Conservation (phyloP, 2,888 invertebrate species). For the Microplitis deprimator region DNA sequence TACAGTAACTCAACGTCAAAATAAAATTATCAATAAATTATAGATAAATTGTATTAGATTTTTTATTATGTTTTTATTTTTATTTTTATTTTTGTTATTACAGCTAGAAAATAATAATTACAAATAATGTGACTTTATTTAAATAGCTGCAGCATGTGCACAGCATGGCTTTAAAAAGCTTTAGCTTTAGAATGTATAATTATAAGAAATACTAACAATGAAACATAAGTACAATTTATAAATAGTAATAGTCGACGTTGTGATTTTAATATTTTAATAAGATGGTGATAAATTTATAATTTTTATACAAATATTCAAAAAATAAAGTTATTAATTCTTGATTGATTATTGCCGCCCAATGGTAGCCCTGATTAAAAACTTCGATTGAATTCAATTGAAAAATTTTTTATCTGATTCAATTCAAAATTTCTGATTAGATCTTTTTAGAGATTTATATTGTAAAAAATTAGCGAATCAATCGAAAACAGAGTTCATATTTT, state of each 20-base stretch:
- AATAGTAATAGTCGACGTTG: not conserved
- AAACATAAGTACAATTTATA: not conserved
- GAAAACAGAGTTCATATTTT: too few relatives aligned
- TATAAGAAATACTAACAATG: not conserved
- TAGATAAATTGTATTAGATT: not conserved
- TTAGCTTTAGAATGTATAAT: slow-evolving; percentile 29
- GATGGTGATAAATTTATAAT: not conserved
- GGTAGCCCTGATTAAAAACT: too few relatives aligned
- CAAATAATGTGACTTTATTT: not conserved
- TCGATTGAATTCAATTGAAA: too few relatives aligned
- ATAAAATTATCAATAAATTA: not conserved
- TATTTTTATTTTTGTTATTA: not conserved
- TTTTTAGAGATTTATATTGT: too few relatives aligned
- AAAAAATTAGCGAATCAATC: too few relatives aligned
- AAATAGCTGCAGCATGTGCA: slow-evolving; percentile 63
- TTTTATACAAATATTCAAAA: not conserved
- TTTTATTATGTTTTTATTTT: not conserved
- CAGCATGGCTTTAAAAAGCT: slow-evolving; percentile 62
- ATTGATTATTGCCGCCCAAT: not conserved
- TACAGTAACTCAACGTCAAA: not conserved
- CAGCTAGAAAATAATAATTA: slow-evolving; percentile 27
- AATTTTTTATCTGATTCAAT: too few relatives aligned
- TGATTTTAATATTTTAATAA: not conserved
- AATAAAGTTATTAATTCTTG: not conserved
- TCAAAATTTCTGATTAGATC: too few relatives aligned